These are phyloP conservation scores for Sporophila hypoxantha DNA, from an alignment of 2,113 vertebrate species.

Conservation along the genomic window DNA sequence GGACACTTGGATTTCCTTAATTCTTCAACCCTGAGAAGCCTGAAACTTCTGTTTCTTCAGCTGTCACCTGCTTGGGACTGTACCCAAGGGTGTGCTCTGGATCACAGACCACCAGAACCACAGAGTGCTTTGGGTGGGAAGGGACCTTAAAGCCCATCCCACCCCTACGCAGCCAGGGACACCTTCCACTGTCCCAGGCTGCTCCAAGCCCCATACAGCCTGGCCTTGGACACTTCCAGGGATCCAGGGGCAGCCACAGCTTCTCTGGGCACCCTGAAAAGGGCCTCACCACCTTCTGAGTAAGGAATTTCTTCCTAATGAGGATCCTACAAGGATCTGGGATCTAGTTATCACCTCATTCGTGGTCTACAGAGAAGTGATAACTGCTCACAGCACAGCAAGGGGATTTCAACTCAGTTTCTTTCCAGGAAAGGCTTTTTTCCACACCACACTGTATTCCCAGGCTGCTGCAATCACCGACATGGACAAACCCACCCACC, in stretches of 20 bases:
- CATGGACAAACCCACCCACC: not conserved
- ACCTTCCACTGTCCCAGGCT: fast-evolving
- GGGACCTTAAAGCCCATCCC: not conserved
- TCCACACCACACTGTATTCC: fast-evolving
- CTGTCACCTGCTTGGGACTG: not conserved
- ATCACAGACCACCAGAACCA: not conserved
- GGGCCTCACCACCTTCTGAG: not conserved
- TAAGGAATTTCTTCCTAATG: not conserved
- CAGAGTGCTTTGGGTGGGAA: not conserved
- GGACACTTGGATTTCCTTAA: slow-evolving; percentile 42
- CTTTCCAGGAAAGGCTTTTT: not conserved
- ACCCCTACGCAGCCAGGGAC: no score
- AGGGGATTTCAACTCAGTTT: not conserved
- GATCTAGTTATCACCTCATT: not conserved
- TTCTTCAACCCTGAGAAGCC: not conserved
- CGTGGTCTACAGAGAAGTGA: not conserved
- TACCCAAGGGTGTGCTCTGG: not conserved
- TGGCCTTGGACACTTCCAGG: not conserved
- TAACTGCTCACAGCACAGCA: not conserved
- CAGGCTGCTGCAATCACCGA: not conserved
- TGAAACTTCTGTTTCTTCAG: not conserved
- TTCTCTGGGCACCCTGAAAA: not conserved
- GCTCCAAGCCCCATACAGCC: fast-evolving
- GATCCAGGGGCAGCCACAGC: not conserved
- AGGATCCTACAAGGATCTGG: not conserved